Evolutionary conservation across 2,888 invertebrate genomes (phyloP).

Genomic region (Pelosia muscerda): DNA sequence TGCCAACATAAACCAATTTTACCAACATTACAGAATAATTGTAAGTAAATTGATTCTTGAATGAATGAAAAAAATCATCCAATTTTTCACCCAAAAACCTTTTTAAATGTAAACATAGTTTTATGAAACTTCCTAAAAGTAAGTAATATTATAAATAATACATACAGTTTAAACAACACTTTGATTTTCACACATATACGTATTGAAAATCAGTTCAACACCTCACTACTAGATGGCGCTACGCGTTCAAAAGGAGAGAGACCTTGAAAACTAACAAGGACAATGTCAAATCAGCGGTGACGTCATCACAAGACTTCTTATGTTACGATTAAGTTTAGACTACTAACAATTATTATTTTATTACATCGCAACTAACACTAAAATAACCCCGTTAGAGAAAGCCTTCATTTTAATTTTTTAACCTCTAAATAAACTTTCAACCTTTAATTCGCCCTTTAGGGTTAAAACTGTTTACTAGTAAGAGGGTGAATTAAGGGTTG

Average conservation of each 20-base stretch:
- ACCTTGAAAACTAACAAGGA: slow-evolving; percentile 48
- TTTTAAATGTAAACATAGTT: too few relatives aligned
- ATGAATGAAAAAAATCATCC: too few relatives aligned
- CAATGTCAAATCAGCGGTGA: slow-evolving; percentile 39
- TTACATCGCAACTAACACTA: not conserved
- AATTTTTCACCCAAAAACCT: too few relatives aligned
- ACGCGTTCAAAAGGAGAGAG: slow-evolving; percentile 26
- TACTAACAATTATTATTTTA: not conserved
- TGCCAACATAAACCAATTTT: too few relatives aligned
- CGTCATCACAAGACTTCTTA: slow-evolving; percentile 28
- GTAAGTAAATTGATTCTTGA: too few relatives aligned
- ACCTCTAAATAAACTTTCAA: not conserved
- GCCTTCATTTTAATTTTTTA: not conserved
- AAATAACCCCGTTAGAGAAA: not conserved
- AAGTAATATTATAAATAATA: not conserved
- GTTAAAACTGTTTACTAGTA: not conserved
- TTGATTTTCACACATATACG: not conserved
- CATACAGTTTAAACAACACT: too few relatives aligned
- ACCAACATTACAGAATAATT: too few relatives aligned
- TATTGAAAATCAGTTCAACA: slow-evolving; percentile 15
- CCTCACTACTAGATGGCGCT: slow-evolving; percentile 40
- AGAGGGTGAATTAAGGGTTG: not conserved
- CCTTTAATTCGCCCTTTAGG: not conserved
- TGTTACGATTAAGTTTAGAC: not conserved
- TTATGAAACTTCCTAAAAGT: not conserved